Evolutionary conservation across 2,113 vertebrate genomes (phyloP).

Genomic region (Thomomys bottae): DNA sequence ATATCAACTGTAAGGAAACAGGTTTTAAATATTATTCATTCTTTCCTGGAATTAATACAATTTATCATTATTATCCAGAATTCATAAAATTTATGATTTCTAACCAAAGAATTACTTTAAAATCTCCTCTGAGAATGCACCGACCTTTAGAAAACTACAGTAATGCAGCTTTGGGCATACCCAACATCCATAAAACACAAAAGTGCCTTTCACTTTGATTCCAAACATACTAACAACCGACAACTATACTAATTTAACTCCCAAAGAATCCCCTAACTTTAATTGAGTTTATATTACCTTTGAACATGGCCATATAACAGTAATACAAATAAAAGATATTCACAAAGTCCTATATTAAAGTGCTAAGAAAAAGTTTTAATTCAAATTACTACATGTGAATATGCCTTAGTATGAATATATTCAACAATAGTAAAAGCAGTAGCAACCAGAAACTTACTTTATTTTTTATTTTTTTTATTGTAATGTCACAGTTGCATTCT

Average conservation of each 20-base stretch:
- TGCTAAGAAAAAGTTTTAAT: neutral
- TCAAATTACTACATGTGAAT: neutral
- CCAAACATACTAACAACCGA: neutral
- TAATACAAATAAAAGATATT: neutral
- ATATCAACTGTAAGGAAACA: neutral
- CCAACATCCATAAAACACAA: neutral
- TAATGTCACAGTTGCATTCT: too few species aligned
- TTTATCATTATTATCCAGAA: neutral
- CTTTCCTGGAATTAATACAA: neutral
- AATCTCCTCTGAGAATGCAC: neutral
- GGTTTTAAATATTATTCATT: neutral
- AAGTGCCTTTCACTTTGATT: neutral
- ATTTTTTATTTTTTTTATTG: too few species aligned
- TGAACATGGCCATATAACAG: neutral
- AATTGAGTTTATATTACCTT: neutral
- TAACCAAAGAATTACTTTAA: constrained; percentile 24
- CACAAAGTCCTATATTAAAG: neutral
- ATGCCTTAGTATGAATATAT: neutral
- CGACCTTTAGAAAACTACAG: neutral
- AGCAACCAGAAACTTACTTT: constrained; percentile 5
- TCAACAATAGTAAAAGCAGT: neutral
- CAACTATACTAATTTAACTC: neutral
- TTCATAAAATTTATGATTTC: constrained; percentile 43
- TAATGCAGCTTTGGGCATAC: neutral
- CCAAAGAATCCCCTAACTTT: neutral